A percentile compares a stretch with the other conserved stretches of the same genome.
phyloP scores from a whole-genome alignment of 2,113 vertebrate species.

The Plotosus lineatus region DNA sequence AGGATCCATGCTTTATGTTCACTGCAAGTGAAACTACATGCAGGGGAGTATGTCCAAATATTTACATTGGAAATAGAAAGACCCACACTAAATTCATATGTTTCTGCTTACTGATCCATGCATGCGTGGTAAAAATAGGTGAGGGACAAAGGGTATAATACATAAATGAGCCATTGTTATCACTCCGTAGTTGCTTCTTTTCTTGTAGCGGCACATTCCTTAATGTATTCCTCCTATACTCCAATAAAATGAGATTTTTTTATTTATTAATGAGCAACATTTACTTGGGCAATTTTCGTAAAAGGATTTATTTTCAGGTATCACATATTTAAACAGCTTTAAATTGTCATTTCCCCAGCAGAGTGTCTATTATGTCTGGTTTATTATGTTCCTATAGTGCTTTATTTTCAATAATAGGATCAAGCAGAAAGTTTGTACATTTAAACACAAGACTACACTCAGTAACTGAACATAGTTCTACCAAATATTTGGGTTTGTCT shows the following conservation, averaged over 20 bases:
- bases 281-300: background rate
- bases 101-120: too few relatives aligned
- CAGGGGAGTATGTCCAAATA: conserved; percentile 60
- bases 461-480: background rate
- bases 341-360: background rate
- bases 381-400: background rate
- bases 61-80: conserved; percentile 62
- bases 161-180: background rate
- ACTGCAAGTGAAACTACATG: conserved; percentile 24
- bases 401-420: too few relatives aligned
- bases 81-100: too few relatives aligned
- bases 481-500: background rate
- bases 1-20: conserved; percentile 35
- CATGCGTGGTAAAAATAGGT: background rate
- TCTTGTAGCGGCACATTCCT: background rate
- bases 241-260: background rate
- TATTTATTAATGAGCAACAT: background rate
- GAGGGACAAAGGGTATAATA: too few relatives aligned
- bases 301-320: background rate
- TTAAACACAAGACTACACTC: background rate
- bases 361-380: background rate
- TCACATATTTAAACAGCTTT: background rate
- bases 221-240: background rate
- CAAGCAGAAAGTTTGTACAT: background rate
- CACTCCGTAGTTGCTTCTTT: background rate